These are phyloP conservation scores for Semnornis frantzii DNA, from an alignment of 2,113 vertebrate species.

Conservation along the genomic window DNA sequence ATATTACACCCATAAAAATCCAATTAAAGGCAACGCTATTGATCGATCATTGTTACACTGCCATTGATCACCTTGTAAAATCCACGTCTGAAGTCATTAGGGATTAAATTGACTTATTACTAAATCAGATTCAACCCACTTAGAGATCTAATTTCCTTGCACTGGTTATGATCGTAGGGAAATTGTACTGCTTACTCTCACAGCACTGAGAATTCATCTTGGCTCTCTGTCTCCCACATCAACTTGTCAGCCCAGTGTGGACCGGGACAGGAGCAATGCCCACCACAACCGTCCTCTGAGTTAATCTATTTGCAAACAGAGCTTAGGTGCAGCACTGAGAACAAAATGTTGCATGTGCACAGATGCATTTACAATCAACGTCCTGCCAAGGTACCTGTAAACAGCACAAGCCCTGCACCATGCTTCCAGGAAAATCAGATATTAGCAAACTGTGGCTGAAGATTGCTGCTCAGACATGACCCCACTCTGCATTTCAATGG, in stretches of 20 bases:
- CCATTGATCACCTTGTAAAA: constrained; percentile 70
- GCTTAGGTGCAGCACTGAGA: neutral
- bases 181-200: constrained; percentile 38
- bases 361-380: rapidly evolving
- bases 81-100: constrained; percentile 67
- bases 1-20: constrained; percentile 67
- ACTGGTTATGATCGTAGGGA: constrained; percentile 27
- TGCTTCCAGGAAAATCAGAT: neutral
- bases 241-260: neutral
- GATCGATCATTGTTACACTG: constrained; percentile 56
- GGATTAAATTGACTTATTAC: constrained; percentile 71
- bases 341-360: neutral
- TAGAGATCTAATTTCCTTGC: constrained; percentile 45
- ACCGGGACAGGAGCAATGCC: neutral
- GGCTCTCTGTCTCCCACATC: neutral
- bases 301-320: neutral
- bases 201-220: constrained; percentile 32
- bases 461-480: neutral
- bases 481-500: constrained; percentile 54
- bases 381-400: neutral
- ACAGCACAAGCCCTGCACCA: neutral
- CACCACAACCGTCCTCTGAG: neutral
- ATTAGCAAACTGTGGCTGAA: neutral
- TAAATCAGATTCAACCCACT: constrained; percentile 63
- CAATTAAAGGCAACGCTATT: constrained; percentile 65